phyloP scores from a whole-genome alignment of 2,888 invertebrate species.

The Drosophila dives region DNA sequence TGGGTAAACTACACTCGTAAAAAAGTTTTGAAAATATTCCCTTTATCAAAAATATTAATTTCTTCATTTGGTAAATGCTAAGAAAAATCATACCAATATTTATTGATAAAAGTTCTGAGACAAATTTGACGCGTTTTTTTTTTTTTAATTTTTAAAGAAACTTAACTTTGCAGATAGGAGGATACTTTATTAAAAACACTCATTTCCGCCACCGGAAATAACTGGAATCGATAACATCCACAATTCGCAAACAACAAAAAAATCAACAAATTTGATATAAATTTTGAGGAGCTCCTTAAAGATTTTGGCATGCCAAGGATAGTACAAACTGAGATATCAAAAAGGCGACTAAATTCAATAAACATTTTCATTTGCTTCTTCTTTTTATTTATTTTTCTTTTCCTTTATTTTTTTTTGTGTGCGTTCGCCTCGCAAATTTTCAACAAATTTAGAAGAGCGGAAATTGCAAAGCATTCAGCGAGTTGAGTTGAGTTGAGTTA shows the following conservation, averaged over 20 bases:
- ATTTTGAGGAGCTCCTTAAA: background rate
- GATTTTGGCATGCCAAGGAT: background rate
- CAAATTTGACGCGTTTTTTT: background rate
- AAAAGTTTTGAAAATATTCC: background rate
- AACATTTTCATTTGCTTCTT: constrained; percentile 11
- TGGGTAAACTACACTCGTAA: background rate
- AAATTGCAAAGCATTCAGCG: constrained; percentile 80
- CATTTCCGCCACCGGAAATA: constrained; percentile 1
- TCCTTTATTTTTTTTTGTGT: constrained; percentile 32
- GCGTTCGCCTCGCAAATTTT: constrained; percentile 68
- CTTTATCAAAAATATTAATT: background rate
- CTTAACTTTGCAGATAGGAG: background rate
- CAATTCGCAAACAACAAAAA: background rate
- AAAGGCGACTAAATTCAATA: constrained; percentile 8
- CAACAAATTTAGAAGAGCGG: constrained; percentile 80
- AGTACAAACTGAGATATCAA: constrained; percentile 1
- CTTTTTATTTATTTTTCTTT: constrained; percentile 17
- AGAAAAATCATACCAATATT: background rate
- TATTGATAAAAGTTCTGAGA: background rate
- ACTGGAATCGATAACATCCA: background rate
- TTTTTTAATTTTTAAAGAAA: background rate
- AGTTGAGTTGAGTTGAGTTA: constrained; percentile 70
- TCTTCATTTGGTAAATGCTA: background rate
- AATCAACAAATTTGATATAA: background rate
- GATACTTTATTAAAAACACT: background rate